Base-by-base conservation (phyloP, 2,113 vertebrate species). In the Charina bottae region DNA sequence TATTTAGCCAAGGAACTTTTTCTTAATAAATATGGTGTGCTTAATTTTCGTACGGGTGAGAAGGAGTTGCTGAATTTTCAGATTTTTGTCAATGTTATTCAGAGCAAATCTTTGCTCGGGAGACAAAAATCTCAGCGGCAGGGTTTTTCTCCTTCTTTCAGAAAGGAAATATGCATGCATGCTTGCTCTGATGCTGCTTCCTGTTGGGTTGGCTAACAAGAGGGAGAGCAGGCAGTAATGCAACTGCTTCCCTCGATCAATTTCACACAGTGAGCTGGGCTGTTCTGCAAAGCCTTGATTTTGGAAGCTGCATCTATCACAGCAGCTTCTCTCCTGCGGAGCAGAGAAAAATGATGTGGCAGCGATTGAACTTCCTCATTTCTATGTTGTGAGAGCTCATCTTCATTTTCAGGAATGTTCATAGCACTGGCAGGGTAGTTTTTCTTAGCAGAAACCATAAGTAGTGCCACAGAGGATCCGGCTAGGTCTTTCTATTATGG, bases 291-390 rank as follows among this genome's bases (percentile, higher is more conserved):
- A 89, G 95, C 96, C 93, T 96, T 96, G 93, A 93, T 96, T 95
- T 93, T 95, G 54, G 92, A 93, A 92, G 95, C 95, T 91, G 94
- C 94, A 96, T 97, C 96, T 86, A 89, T 96, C 96, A 96, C 11
- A 17, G 94, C 12, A 21, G 94, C 94, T 96, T 86, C 96, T 97
- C 95, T 96, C 95, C 93, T 92, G 88, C 54, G 92, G 93, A 96
- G 96, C 97, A 96, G 56, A 97, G 96, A 98, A 97, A 97, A 97
- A 98, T 96, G 96, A 96, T 95, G 96, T 95, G 94, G 93, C 96
- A 96, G 96, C 96, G 97, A 97, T 98, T 96, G 97, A 97, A 97
- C 93, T 95, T 96, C 93, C 97, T 98, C 97, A 97, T 98, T 96
- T 96, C 95, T 96, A 95, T 97, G 96, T 93, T 49, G 95, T 92